Evolutionary conservation across 2,113 vertebrate genomes (phyloP).

Genomic region (Pelodiscus sinensis): DNA sequence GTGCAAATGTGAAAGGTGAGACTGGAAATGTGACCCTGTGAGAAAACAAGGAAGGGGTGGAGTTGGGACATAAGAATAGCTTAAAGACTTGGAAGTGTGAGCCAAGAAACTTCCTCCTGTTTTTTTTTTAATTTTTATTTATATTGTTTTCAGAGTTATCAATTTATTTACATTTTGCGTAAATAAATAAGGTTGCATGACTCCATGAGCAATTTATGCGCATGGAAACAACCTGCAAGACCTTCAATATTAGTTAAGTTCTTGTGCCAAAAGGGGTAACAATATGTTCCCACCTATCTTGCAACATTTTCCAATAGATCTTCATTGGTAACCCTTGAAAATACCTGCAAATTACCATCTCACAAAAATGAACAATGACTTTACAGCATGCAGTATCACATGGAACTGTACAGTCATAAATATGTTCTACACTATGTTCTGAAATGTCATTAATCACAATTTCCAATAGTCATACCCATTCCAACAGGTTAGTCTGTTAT

Average conservation of each 20-base stretch:
- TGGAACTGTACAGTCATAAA: not conserved
- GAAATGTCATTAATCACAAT: constrained; percentile 24
- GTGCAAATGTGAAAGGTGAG: not conserved
- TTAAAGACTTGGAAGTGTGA: not conserved
- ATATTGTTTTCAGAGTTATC: not conserved
- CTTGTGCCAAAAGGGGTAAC: not conserved
- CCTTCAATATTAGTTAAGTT: not conserved
- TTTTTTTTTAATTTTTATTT: not conserved
- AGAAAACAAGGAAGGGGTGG: not conserved
- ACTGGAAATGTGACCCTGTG: not conserved
- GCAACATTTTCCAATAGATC: not conserved
- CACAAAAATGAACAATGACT: accelerated
- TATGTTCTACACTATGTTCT: not conserved
- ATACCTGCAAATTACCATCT: not conserved
- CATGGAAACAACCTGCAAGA: not conserved
- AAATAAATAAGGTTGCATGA: not conserved
- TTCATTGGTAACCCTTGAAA: not conserved
- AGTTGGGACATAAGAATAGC: not conserved
- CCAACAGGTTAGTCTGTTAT: not conserved
- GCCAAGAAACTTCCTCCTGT: not conserved
- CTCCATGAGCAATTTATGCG: not conserved
- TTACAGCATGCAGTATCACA: not conserved
- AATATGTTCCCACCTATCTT: not conserved
- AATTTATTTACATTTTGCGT: not conserved
- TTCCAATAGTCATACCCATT: not conserved